These are phyloP conservation scores for Nilaparvata lugens DNA, from an alignment of 1,140 invertebrate species.

Conservation along the genomic window DNA sequence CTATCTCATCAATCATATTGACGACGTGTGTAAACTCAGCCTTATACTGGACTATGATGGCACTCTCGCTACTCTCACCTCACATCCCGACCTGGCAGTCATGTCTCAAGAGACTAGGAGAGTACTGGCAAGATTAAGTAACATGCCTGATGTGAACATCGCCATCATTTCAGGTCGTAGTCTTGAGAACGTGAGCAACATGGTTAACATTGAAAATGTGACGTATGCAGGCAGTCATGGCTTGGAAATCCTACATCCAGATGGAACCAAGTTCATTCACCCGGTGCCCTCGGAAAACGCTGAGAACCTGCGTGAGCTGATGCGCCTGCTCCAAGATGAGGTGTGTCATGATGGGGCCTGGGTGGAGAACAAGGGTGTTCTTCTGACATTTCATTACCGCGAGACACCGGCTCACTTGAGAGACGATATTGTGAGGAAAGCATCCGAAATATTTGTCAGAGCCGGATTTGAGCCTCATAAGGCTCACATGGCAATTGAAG, in stretches of 20 bases:
- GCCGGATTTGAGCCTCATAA: constrained; percentile 66
- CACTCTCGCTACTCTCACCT: constrained; percentile 77
- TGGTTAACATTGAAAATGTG: constrained; percentile 52
- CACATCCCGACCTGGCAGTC: constrained; percentile 79
- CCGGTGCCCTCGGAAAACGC: constrained; percentile 81
- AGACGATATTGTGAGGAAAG: constrained; percentile 52
- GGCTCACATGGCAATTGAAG: constrained; percentile 79
- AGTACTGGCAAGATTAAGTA: constrained; percentile 69
- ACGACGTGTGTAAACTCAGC: constrained; percentile 73
- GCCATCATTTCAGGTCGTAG: constrained; percentile 80
- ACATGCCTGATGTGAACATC: constrained; percentile 80
- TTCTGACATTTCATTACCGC: constrained; percentile 81
- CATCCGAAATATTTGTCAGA: constrained; percentile 58
- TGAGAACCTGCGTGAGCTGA: constrained; percentile 68
- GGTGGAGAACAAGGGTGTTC: constrained; percentile 84
- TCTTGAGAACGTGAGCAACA: constrained; percentile 78
- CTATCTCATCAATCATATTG: constrained; percentile 77
- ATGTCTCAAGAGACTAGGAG: constrained; percentile 77
- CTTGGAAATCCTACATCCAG: constrained; percentile 81
- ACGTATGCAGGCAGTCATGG: constrained; percentile 88
- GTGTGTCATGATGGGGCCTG: constrained; percentile 79
- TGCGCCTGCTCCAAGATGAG: constrained; percentile 74
- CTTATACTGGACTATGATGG: constrained; percentile 83
- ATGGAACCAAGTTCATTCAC: constrained; percentile 84
- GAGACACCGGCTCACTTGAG: constrained; percentile 62